These are phyloP conservation scores for Macroramphosus scolopax DNA, from an alignment of 2,797 vertebrate species.

Conservation along the genomic window DNA sequence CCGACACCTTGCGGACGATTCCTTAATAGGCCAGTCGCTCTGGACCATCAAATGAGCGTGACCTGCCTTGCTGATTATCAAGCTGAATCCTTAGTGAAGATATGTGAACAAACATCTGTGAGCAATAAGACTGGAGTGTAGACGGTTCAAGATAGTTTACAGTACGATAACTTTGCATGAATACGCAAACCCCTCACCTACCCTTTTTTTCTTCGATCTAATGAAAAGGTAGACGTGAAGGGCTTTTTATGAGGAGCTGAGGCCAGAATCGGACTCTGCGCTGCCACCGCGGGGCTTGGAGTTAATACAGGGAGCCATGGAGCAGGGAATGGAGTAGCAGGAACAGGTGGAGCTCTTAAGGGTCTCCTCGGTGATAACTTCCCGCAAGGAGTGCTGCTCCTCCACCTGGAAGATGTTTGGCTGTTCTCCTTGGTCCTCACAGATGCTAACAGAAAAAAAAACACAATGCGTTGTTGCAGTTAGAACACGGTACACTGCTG, in stretches of 20 bases:
- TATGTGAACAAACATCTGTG: too few species aligned
- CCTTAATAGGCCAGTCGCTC: too few species aligned
- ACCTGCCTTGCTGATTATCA: too few species aligned
- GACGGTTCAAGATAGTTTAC: too few species aligned
- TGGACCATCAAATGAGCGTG: too few species aligned
- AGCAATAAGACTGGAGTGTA: too few species aligned
- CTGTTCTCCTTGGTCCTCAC: constrained; percentile 87
- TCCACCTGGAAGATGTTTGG: constrained; percentile 93
- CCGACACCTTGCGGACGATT: too few species aligned
- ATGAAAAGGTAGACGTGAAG: not conserved
- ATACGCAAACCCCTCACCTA: too few species aligned
- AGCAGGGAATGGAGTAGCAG: constrained; percentile 82
- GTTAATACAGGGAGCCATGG: constrained; percentile 64
- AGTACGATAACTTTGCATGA: too few species aligned
- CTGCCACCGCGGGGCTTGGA: constrained; percentile 50
- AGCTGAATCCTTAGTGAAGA: too few species aligned
- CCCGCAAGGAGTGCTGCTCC: constrained; percentile 87
- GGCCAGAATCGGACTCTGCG: constrained; percentile 73
- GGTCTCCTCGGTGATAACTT: constrained; percentile 85
- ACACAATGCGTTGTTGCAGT: not conserved
- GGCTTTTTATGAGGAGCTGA: constrained; percentile 72
- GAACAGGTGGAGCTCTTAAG: constrained; percentile 84
- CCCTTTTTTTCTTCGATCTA: too few species aligned
- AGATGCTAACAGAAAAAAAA: constrained; percentile 80
- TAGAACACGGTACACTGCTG: not conserved